Percentiles rank a stretch among this genome's conserved stretches.
Conservation (phyloP, 2,888 invertebrate genomes). For the Idaea straminata region DNA sequence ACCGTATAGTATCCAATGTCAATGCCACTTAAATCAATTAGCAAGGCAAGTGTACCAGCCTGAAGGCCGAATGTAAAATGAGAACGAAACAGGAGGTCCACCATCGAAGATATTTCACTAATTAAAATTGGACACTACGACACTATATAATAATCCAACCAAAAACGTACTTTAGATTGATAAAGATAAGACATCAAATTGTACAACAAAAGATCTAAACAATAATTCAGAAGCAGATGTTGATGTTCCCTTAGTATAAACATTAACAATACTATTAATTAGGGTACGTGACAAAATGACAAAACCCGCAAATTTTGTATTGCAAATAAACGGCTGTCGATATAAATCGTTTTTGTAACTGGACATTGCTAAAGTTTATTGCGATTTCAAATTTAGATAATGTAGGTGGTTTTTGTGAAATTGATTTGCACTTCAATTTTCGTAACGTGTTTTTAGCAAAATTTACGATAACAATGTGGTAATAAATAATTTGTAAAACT, state of each 20-base stretch:
- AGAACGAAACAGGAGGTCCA: conserved; percentile 55
- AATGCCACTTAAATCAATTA: conserved; percentile 18
- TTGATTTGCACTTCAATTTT: neutral
- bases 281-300: conserved; percentile 48
- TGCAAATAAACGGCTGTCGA: conserved; percentile 43
- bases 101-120: conserved; percentile 54
- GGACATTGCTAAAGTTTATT: conserved; percentile 41
- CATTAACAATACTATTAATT: conserved; percentile 72
- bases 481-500: neutral
- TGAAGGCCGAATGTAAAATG: conserved; percentile 63
- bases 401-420: conserved; percentile 15
- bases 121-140: conserved; percentile 71
- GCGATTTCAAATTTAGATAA: conserved; percentile 43
- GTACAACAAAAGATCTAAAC: conserved; percentile 30
- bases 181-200: conserved; percentile 24
- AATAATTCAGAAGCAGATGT: conserved; percentile 34
- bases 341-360: conserved; percentile 36
- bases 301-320: conserved; percentile 48
- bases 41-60: conserved; percentile 15
- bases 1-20: conserved; percentile 3
- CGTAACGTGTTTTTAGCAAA: neutral
- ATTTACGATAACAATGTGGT: neutral
- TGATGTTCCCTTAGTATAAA: conserved; percentile 50
- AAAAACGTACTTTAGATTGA: conserved; percentile 42
- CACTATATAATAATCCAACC: conserved; percentile 38